These are phyloP conservation scores for Coelopa pilipes DNA, from an alignment of 2,888 invertebrate genomes.

Conservation along the genomic window DNA sequence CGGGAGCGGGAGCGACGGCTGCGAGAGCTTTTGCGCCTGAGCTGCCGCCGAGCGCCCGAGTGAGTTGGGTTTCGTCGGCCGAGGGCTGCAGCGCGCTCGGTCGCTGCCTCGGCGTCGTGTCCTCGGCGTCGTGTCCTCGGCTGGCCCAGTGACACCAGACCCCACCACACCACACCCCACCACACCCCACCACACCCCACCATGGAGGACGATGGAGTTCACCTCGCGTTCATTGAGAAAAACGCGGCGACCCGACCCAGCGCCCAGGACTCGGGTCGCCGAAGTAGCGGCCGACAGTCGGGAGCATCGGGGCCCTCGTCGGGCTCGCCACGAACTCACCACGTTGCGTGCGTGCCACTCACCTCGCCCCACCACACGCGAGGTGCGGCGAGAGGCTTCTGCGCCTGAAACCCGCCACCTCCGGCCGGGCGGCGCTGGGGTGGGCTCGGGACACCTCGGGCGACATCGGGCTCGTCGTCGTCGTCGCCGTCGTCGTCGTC, in stretches of 20 bases:
- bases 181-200: too few relatives aligned
- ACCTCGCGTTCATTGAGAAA: conserved; percentile 23
- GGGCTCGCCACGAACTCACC: not conserved
- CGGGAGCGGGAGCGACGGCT: not conserved
- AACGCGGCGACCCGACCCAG: not conserved
- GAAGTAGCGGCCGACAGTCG: too few relatives aligned
- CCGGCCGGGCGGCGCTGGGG: too few relatives aligned
- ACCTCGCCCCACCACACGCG: conserved; percentile 11
- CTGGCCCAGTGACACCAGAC: too few relatives aligned
- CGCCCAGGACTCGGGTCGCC: not conserved
- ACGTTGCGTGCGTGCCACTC: conserved; percentile 12
- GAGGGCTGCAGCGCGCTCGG: too few relatives aligned
- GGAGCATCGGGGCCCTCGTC: too few relatives aligned
- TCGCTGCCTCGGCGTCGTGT: too few relatives aligned
- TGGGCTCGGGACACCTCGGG: not conserved
- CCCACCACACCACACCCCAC: too few relatives aligned
- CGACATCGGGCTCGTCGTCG: not conserved
- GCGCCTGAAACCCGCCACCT: conserved; percentile 16
- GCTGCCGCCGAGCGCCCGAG: not conserved
- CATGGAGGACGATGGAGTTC: not conserved
- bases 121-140: too few relatives aligned
- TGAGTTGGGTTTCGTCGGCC: too few relatives aligned
- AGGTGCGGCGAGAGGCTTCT: not conserved
- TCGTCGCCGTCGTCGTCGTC: not conserved
- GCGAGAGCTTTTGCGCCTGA: conserved; percentile 23